phyloP scores from a whole-genome alignment of 2,797 vertebrate genomes.

The Staurois parvus region DNA sequence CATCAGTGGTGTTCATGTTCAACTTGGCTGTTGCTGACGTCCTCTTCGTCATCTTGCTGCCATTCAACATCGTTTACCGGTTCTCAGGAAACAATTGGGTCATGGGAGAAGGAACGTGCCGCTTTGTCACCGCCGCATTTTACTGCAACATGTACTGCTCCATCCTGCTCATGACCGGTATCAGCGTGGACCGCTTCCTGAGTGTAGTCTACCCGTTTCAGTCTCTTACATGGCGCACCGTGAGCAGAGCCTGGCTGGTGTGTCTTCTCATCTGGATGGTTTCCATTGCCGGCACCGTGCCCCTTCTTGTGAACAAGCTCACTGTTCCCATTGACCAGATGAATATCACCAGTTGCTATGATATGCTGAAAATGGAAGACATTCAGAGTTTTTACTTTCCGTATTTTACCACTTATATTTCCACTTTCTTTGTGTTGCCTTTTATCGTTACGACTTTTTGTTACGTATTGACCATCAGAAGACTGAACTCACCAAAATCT shows the following conservation, averaged over 20 bases:
- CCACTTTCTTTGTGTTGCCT: conserved; percentile 85
- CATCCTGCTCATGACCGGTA: conserved; percentile 85
- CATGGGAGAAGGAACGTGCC: conserved; percentile 83
- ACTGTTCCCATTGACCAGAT: conserved; percentile 70
- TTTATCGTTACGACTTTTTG: conserved; percentile 80
- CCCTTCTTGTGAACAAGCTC: conserved; percentile 87
- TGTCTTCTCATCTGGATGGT: conserved; percentile 83
- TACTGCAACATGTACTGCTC: conserved; percentile 98
- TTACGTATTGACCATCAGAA: conserved; percentile 83
- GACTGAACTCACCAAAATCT: conserved; percentile 77
- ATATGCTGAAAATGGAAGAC: conserved; percentile 78
- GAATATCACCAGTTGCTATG: conserved; percentile 85
- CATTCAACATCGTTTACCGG: conserved; percentile 88
- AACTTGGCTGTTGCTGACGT: conserved; percentile 89
- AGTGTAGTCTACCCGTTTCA: conserved; percentile 86
- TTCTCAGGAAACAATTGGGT: conserved; percentile 87
- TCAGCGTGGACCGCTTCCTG: conserved; percentile 89
- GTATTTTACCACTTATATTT: conserved; percentile 77
- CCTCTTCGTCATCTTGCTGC: conserved; percentile 75
- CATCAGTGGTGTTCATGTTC: conserved; percentile 86
- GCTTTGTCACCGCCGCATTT: conserved; percentile 86
- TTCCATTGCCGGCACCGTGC: conserved; percentile 81
- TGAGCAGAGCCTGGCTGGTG: conserved; percentile 66
- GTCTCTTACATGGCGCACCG: conserved; percentile 87
- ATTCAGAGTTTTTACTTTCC: conserved; percentile 73